Evolutionary conservation across 2,797 vertebrate genomes (phyloP).

Genomic region (Coccyzus lansbergi): DNA sequence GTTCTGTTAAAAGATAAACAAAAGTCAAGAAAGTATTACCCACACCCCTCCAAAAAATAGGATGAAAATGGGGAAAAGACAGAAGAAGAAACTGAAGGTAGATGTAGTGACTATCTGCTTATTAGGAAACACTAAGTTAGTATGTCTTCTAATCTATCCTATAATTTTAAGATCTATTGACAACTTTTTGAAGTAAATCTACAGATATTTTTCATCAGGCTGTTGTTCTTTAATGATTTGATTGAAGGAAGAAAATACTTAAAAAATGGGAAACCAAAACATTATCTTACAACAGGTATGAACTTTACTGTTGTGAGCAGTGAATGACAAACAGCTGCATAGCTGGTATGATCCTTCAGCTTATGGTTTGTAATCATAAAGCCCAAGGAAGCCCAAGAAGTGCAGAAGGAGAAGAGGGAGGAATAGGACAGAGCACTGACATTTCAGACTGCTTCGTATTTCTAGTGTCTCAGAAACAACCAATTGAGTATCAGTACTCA

Average conservation of each 20-base stretch:
- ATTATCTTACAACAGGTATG: neutral
- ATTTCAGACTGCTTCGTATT: neutral
- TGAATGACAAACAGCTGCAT: neutral
- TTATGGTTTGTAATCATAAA: neutral
- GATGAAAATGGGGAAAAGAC: neutral
- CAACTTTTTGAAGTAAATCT: neutral
- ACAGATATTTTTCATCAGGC: neutral
- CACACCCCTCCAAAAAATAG: neutral
- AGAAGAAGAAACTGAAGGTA: neutral
- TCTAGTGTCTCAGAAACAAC: neutral
- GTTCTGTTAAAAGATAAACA: neutral
- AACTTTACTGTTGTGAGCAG: neutral
- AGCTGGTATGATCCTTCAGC: neutral
- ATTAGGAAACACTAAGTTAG: neutral
- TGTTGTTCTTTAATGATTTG: neutral
- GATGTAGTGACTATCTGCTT: neutral
- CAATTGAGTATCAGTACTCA: neutral
- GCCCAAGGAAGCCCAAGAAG: neutral
- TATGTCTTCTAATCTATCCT: neutral
- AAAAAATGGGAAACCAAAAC: neutral
- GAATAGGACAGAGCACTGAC: neutral
- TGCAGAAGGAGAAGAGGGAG: neutral
- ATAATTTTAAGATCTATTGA: neutral
- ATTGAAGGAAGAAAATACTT: neutral
- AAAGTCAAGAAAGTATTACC: neutral